Base-by-base conservation (phyloP, 2,113 vertebrate species). In the Cephalopterus ornatus region DNA sequence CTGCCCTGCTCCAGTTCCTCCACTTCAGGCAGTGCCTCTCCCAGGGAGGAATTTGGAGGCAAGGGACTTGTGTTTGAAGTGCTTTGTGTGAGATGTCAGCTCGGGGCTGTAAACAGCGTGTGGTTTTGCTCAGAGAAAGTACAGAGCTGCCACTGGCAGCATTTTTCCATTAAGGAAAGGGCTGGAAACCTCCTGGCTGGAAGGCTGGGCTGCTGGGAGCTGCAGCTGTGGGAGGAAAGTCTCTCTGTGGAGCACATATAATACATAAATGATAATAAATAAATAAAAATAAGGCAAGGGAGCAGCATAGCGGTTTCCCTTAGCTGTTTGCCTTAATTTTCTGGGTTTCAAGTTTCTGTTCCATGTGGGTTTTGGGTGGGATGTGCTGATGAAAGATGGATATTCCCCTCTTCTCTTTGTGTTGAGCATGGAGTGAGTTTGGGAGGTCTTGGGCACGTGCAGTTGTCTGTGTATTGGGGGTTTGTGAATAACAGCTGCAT, bases 61-160 rank as follows among this genome's bases (percentile, higher is more conserved):
- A 3, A 65, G 33, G n/a, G 75, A 53, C 23, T 92, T 5, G 13
- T 66, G 73, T 84, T 79, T 49, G 7, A 88, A 87, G 74, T 28
- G 77, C 84, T 92, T 91, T 94, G 92, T 89, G 84, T 18, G 79
- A 84, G 80, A 78, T 2, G 41, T 72, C 72, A 76, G 80, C 91
- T 84, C 4, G 0, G 52, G 76, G 85, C 85, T 93, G 87, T 65
- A 59, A 90, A 85, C 63, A 74, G 42, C 3, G 17, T 1, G 4
- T 93, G 88, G 92, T 41, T 94, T 67, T 82, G 81, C 94, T 95
- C 71, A 23, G 92, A 91, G 89, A 72, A 95, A 93, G 88, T 2
- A 18, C 89, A 93, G 89, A 94, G 95, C 89, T 61, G 32, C 72
- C 50, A 3, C 61, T 75, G 71, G 90, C 72, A 65, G 90, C 67